These are phyloP conservation scores for Micrasema longulum DNA, from an alignment of 1,140 invertebrate species.

Conservation along the genomic window DNA sequence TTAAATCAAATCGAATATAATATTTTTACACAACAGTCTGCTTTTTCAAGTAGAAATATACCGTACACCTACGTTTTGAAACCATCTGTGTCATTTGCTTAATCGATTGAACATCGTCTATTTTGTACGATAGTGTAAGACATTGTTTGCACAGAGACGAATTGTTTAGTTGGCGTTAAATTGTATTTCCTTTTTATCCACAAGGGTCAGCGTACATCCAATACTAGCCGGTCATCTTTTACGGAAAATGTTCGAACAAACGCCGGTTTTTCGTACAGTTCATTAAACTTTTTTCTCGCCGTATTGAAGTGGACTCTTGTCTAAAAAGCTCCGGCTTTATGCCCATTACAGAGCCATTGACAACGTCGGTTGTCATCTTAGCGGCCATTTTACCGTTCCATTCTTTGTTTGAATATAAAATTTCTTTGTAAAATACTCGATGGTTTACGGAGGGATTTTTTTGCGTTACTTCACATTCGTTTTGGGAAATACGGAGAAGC, in stretches of 20 bases:
- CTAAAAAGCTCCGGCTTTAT: constrained; percentile 10
- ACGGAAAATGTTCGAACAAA: neutral
- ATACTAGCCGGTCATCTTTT: neutral
- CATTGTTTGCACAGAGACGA: neutral
- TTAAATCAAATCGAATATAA: no score
- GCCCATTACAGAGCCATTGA: constrained; percentile 22
- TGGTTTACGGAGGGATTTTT: no score
- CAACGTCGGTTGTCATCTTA: constrained; percentile 6
- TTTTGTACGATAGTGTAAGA: neutral
- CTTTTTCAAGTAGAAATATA: no score
- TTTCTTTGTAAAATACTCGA: no score
- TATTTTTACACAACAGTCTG: no score
- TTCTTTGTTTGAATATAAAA: constrained; percentile 1
- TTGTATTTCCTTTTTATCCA: neutral
- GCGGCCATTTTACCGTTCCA: constrained; percentile 7
- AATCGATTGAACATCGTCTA: neutral
- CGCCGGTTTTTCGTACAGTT: constrained; percentile 6
- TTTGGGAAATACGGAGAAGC: no score
- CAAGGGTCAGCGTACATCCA: constrained; percentile 1
- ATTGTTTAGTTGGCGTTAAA: neutral
- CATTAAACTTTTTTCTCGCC: constrained; percentile 15
- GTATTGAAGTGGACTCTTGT: constrained; percentile 9
- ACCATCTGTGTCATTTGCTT: no score
- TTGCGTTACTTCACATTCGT: no score
- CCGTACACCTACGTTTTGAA: no score